These are phyloP conservation scores for Zaprionus kolodkinae DNA, from an alignment of 1,140 invertebrate genomes.

Conservation along the genomic window DNA sequence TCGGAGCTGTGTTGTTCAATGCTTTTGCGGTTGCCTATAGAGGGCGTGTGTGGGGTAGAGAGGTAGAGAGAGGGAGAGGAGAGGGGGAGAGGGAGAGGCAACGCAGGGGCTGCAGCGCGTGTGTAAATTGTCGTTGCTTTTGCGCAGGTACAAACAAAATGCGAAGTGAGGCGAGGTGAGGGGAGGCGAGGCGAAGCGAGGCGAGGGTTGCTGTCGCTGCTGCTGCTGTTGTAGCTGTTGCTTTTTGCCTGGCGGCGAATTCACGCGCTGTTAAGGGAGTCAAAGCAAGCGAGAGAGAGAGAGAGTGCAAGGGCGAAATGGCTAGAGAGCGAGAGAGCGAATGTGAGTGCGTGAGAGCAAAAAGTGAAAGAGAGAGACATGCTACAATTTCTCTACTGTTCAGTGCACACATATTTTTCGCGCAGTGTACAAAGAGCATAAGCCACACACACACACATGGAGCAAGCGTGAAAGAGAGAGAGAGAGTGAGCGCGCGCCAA, in stretches of 20 bases:
- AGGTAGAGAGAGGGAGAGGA: not conserved
- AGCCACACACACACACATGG: not conserved
- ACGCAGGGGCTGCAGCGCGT: no score
- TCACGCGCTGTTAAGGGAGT: slow-evolving; percentile 9
- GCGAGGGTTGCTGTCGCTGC: not conserved
- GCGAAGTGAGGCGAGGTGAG: no score
- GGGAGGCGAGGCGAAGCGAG: no score
- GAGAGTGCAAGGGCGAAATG: not conserved
- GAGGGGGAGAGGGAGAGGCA: not conserved
- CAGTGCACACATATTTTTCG: not conserved
- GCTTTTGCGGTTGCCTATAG: slow-evolving; percentile 23
- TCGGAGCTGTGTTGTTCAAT: slow-evolving; percentile 25
- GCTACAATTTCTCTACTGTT: no score
- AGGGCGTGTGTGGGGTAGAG: not conserved
- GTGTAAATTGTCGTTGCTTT: no score
- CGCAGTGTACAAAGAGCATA: not conserved
- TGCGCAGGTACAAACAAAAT: slow-evolving; percentile 81
- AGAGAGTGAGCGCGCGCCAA: slow-evolving; percentile 12
- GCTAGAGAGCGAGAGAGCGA: not conserved
- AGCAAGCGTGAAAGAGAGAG: not conserved
- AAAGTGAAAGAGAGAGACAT: not conserved
- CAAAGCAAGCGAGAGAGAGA: slow-evolving; percentile 9
- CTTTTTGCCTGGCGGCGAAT: slow-evolving; percentile 7
- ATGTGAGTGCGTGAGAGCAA: not conserved
- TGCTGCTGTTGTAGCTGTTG: slow-evolving; percentile 9